phyloP scores from a whole-genome alignment of 2,888 invertebrate genomes.

The Eupithecia abbreviata region DNA sequence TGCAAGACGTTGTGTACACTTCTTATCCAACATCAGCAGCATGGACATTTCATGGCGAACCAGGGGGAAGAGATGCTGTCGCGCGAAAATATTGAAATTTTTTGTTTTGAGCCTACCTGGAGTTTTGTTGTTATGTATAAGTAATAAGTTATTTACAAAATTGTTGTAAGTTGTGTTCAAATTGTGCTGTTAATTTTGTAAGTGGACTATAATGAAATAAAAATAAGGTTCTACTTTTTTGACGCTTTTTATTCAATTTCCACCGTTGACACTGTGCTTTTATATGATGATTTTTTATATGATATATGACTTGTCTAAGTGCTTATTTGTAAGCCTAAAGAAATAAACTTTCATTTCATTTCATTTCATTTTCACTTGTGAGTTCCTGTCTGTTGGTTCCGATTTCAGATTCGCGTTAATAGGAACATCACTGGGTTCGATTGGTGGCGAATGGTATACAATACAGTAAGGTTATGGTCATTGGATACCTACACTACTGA shows the following conservation, averaged over 20 bases:
- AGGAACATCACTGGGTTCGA: too few species aligned
- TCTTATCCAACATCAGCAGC: slow-evolving; percentile 64
- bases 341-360: too few species aligned
- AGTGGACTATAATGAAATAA: neutral
- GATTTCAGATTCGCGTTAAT: too few species aligned
- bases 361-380: too few species aligned
- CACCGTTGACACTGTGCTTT: too few species aligned
- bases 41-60: slow-evolving; percentile 73
- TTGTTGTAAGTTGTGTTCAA: neutral
- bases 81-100: neutral
- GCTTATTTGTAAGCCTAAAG: too few species aligned
- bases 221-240: neutral
- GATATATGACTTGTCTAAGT: too few species aligned
- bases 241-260: neutral
- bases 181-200: neutral
- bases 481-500: too few species aligned
- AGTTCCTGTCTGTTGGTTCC: too few species aligned
- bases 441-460: too few species aligned
- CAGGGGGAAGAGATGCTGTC: neutral
- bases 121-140: neutral
- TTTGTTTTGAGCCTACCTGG: slow-evolving; percentile 1
- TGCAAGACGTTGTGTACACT: slow-evolving; percentile 72
- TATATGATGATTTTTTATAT: too few species aligned
- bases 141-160: neutral
- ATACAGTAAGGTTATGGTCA: too few species aligned